Evolutionary conservation across 2,113 vertebrate genomes (phyloP).

Genomic region (Saimiri boliviensis): DNA sequence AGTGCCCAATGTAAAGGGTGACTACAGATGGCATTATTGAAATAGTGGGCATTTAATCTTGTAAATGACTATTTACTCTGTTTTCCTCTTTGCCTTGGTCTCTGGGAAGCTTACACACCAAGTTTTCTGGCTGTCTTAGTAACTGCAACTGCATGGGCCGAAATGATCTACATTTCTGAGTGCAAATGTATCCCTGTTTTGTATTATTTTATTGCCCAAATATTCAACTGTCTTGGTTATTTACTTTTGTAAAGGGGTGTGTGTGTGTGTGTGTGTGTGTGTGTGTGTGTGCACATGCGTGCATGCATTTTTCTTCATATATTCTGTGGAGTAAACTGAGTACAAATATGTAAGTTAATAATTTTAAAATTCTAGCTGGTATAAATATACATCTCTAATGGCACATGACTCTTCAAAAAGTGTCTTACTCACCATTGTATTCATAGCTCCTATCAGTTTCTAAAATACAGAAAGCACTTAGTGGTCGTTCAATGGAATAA

Average conservation of each 20-base stretch:
- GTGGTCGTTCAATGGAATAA: background rate
- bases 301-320: background rate
- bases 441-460: background rate
- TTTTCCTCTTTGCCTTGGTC: background rate
- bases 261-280: background rate
- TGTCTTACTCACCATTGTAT: too few relatives aligned
- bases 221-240: background rate
- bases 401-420: background rate
- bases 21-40: background rate
- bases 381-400: background rate
- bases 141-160: background rate
- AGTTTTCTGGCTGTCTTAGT: background rate
- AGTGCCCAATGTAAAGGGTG: background rate
- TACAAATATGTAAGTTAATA: background rate
- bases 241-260: background rate
- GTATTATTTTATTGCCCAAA: background rate
- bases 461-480: background rate
- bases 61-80: background rate
- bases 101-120: background rate
- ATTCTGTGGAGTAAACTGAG: background rate
- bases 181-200: background rate
- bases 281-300: accelerated
- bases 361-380: background rate
- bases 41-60: background rate
- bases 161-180: background rate